Conservation (phyloP, 2,888 invertebrate genomes). For the Orthonychiurus folsomi region DNA sequence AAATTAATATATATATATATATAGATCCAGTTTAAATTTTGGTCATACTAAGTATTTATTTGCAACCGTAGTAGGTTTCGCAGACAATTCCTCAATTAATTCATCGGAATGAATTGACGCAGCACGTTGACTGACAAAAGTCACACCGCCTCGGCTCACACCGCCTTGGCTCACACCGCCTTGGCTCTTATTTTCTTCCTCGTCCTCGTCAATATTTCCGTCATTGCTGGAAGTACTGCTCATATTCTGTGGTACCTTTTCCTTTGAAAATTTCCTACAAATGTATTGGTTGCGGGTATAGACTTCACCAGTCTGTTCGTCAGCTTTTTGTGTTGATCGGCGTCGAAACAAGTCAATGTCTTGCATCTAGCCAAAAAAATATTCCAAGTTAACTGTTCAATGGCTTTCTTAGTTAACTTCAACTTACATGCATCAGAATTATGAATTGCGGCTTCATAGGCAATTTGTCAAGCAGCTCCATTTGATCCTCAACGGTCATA, state of each 20-base stretch:
- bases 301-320: conserved; percentile 23
- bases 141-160: too few species aligned
- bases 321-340: conserved; percentile 28
- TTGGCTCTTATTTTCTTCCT: too few species aligned
- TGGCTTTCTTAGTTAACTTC: neutral
- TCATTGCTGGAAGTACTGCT: neutral
- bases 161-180: too few species aligned
- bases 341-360: conserved; percentile 32
- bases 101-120: too few species aligned
- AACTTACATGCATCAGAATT: conserved; percentile 21
- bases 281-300: conserved; percentile 27
- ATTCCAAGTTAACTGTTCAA: too few species aligned
- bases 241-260: neutral
- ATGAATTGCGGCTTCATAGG: conserved; percentile 23
- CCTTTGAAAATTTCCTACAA: conserved; percentile 10
- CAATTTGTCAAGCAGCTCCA: conserved; percentile 20
- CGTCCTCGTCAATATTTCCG: neutral
- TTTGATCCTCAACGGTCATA: conserved; percentile 22
- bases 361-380: conserved; percentile 29
- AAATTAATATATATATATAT: too few species aligned
- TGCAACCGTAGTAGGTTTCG: too few species aligned
- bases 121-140: too few species aligned
- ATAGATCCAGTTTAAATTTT: too few species aligned
- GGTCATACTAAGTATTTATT: too few species aligned
- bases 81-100: too few species aligned